Base-by-base conservation (phyloP, 1,140 invertebrate species). In the Polypedilum vanderplanki region DNA sequence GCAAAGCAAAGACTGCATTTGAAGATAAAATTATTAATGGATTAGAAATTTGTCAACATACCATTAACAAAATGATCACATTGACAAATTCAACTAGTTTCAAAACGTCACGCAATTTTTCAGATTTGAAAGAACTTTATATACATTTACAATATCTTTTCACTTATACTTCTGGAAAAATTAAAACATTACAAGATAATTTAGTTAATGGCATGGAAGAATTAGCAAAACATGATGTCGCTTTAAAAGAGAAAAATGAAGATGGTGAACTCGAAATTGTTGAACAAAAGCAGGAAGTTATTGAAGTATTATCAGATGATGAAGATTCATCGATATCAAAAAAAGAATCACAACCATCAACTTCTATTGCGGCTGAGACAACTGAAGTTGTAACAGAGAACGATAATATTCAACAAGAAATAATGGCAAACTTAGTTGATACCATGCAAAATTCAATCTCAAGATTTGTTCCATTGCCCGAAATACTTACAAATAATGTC, bases 111-210 rank as follows among this genome's bases (percentile, higher is more conserved):
- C 78, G 78, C 8, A 81, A 77, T 33, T 79, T 77, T 70, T 65
- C 78, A 12, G 81, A 83, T 76, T 78, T 83, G 10, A 83, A 83
- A 73, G 81, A 83, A 33, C 76, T 83, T 3, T 81, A 83, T 64
- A 82, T 83, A 22, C 81, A 83, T 78, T 76, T 83, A n/a, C 82
- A 81, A 7, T 83, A 83, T 75, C 73, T 83, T 12, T 79, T 80
- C 75, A 82, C 81, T 2, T 83, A 83, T 74, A 80, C 81, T 15
- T 73, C 73, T 15, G 40, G 73, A 18, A 73, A 40, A 33, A 73
- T 73, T 4, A 73, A 73, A 20, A 20, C 15, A 17, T 12, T 73
- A 7, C 24, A 73, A 40, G 40, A 73, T 7, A 40, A 17, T 17
- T 17, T 73, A 2, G 20, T 12, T 40, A 40, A 3, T 10, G n/a